Base-by-base conservation (phyloP, 2,797 vertebrate species). In the Lepilemur ruficaudatus region DNA sequence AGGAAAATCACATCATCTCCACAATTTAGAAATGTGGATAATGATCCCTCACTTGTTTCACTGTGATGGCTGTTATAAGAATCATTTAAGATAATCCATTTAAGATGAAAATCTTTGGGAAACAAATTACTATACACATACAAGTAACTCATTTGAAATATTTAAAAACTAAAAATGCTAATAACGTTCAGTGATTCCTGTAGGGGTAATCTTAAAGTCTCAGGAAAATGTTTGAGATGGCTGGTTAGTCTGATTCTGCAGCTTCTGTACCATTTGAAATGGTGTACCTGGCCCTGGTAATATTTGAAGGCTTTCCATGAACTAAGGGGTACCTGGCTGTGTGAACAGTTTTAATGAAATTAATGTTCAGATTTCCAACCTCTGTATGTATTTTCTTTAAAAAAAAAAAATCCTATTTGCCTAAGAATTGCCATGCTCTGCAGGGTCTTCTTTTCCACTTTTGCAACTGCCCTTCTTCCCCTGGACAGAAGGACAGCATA, bases 101-200 rank as follows among this genome's bases (percentile, higher is more conserved):
- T n/a, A n/a, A n/a, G 5, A 86, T 72, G 41, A 46, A 75, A 38
- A 70, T 52, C 25, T 43, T 75, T 65, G 85, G 55, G 75, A 96
- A 96, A 92, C 15, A 87, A 80, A 75, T 95, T 84, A 91, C 17
- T 90, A 79, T 20, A 48, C 13, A 87, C 8, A 43, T 43, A 82
- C 10, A 85, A 65, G 48, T 52, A 91, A 93, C 48, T 86, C 28
- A 86, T 46, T 14, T 93, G n/a, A 96, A 96, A 73, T 69, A 89
- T 30, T 72, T 81, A 65, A 89, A 83, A 93, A 55, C 32, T 41
- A 43, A 82, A 95, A 93, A 91, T 86, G 72, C 30, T n/a, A 35
- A 25, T 84, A 76, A 86, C 13, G 76, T 57, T 57, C 13, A 84
- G 12, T 65, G 52, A 89, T 86, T 87, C 85, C 38, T 94, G 3